phyloP scores from a whole-genome alignment of 2,113 vertebrate species.

The Rhinopomastus cyanomelas region DNA sequence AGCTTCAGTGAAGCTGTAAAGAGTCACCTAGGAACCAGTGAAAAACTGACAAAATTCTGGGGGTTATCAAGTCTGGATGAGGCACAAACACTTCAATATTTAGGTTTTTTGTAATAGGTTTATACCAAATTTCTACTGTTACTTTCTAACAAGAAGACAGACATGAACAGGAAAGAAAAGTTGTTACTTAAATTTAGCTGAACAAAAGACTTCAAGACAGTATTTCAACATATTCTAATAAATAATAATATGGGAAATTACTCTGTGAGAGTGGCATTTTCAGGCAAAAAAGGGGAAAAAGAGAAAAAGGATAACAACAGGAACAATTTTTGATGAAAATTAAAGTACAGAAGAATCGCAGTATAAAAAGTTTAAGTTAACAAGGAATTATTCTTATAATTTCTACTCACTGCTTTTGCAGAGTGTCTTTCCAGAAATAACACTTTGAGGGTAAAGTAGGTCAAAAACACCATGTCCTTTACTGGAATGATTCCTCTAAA shows the following conservation, averaged over 20 bases:
- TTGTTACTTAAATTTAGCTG: not conserved
- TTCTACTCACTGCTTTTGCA: not conserved
- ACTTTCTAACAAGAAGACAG: not conserved
- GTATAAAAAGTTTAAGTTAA: not conserved
- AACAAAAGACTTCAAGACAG: not conserved
- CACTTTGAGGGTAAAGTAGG: not conserved
- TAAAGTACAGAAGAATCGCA: not conserved
- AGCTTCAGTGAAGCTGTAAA: not conserved
- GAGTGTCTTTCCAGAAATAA: not conserved
- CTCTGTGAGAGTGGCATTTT: not conserved
- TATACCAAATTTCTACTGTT: not conserved
- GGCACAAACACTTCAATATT: not conserved
- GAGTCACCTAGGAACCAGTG: not conserved
- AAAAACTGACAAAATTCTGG: not conserved
- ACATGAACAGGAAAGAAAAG: not conserved
- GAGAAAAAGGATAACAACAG: not conserved
- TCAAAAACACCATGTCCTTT: not conserved
- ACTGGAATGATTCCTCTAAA: not conserved
- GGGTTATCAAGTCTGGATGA: not conserved
- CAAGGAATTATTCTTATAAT: not conserved
- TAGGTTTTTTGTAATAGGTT: not conserved
- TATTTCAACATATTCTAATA: not conserved
- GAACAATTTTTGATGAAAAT: not conserved
- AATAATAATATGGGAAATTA: not conserved
- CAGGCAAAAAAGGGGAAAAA: fast-evolving